Evolutionary conservation across 2,113 vertebrate species (phyloP).

Genomic region (Ciconia maguari): DNA sequence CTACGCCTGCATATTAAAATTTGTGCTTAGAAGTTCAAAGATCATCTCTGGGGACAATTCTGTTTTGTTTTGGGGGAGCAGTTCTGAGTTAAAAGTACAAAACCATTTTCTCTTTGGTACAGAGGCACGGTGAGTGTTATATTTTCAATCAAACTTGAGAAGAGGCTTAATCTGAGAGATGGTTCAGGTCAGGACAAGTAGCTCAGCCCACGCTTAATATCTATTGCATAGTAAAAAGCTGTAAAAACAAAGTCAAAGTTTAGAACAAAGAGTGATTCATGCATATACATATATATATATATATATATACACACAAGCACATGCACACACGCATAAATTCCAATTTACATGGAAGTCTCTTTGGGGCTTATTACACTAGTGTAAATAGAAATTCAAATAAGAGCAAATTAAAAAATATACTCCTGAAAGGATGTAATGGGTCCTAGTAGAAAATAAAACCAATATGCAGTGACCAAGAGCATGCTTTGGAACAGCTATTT

Average conservation of each 20-base stretch:
- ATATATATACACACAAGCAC: background rate
- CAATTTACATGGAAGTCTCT: background rate
- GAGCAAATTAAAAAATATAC: background rate
- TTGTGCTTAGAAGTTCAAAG: background rate
- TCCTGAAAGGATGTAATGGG: background rate
- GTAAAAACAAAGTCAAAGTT: background rate
- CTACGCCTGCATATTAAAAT: background rate
- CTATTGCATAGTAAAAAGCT: background rate
- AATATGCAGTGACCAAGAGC: background rate
- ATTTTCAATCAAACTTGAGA: background rate
- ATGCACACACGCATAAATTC: background rate
- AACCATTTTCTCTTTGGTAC: background rate
- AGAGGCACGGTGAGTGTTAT: background rate
- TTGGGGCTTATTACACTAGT: background rate
- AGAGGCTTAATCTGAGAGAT: background rate
- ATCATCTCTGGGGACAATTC: background rate
- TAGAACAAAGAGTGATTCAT: background rate
- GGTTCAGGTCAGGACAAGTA: background rate
- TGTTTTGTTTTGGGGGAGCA: background rate
- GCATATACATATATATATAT: background rate
- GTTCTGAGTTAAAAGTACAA: background rate
- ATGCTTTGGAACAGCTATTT: background rate
- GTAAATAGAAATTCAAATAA: background rate
- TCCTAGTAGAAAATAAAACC: background rate
- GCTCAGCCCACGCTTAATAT: background rate